These are phyloP conservation scores for Octopus sinensis DNA, from an alignment of 1,140 invertebrate species.

Conservation along the genomic window DNA sequence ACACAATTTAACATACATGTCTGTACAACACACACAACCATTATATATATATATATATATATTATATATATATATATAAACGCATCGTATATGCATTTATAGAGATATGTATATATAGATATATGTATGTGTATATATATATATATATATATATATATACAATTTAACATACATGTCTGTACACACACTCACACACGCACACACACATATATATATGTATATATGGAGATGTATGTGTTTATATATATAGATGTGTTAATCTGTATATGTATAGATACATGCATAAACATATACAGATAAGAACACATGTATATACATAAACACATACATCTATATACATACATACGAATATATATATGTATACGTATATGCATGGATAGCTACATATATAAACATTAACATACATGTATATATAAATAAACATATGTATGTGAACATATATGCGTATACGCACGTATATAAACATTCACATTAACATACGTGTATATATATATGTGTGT, in stretches of 20 bases:
- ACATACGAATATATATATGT: not conserved
- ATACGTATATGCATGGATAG: not conserved
- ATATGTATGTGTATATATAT: not conserved
- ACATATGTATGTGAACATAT: not conserved
- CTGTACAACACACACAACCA: constrained; percentile 1
- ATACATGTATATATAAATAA: not conserved
- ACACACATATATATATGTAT: not conserved
- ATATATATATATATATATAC: too few species aligned
- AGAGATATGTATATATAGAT: too few species aligned
- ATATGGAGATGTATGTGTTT: not conserved
- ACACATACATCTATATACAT: not conserved
- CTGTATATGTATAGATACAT: not conserved
- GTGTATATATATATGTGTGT: too few species aligned
- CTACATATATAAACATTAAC: not conserved
- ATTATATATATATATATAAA: too few species aligned
- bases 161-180: too few species aligned
- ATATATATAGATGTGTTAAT: not conserved
- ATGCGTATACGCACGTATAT: not conserved
- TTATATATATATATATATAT: not conserved
- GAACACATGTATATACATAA: not conserved
- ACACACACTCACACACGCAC: not conserved
- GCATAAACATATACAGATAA: not conserved
- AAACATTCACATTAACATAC: not conserved
- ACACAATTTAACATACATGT: not conserved
- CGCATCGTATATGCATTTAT: too few species aligned